phyloP scores from a whole-genome alignment of 1,140 invertebrate species.

The Theocolax elegans region DNA sequence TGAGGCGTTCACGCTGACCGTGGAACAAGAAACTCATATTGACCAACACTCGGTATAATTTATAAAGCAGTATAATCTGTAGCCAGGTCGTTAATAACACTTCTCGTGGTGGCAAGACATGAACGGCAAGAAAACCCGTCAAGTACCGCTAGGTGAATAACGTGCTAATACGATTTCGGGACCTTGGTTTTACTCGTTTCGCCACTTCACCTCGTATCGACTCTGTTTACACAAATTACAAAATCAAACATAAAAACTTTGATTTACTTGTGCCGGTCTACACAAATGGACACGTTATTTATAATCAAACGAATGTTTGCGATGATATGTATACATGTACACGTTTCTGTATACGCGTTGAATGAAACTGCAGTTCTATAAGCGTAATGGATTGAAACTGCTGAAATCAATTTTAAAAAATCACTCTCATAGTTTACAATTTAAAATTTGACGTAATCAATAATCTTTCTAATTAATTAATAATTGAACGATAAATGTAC shows the following conservation, averaged over 20 bases:
- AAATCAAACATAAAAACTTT: constrained; percentile 16
- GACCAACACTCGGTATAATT: constrained; percentile 30
- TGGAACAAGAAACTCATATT: constrained; percentile 21
- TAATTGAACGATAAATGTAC: too few species aligned
- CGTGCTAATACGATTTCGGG: constrained; percentile 6
- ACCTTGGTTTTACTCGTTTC: constrained; percentile 29
- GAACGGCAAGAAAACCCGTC: constrained; percentile 36
- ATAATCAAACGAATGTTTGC: too few species aligned
- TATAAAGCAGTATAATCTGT: constrained; percentile 33
- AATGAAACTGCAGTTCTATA: too few species aligned
- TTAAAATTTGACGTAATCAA: too few species aligned
- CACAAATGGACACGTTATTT: too few species aligned
- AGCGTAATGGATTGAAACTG: too few species aligned
- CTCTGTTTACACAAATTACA: constrained; percentile 4
- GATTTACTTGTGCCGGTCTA: background rate
- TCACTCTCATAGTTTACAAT: too few species aligned
- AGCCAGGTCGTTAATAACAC: constrained; percentile 35
- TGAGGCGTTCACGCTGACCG: background rate
- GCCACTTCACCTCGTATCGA: constrained; percentile 3
- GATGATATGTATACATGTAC: too few species aligned
- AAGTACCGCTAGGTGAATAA: constrained; percentile 30
- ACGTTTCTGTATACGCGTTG: too few species aligned
- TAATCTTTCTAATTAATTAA: too few species aligned
- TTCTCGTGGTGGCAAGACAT: constrained; percentile 22
- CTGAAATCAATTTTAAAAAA: too few species aligned